Base-by-base conservation (phyloP, 2,888 invertebrate species). In the Hofmannophila pseudospretella region DNA sequence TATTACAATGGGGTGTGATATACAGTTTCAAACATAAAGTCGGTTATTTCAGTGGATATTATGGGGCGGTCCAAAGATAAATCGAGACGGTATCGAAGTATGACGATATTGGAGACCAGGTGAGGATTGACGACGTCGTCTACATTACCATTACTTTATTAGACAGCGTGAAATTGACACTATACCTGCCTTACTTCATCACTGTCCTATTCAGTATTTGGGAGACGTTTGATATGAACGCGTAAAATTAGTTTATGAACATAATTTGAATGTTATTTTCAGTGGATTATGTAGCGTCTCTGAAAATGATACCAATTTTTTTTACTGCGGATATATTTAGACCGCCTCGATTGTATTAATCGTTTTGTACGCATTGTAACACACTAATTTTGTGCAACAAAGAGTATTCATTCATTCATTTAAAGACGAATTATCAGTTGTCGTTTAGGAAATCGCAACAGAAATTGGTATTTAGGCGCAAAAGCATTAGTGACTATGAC, bases 81-180 rank as follows among this genome's bases (percentile, higher is more conserved):
- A 23, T 23, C 1, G 23, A 7, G 23, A n/a, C 23, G 23, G n/a
- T 23, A n/a, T 8, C 22, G 22, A 5, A 8, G 7, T 22, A 22
- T 22, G 22, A 22, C 22, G 22, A 22, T 7, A 22, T 22, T 22
- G 22, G 22, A 23, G 23, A 8, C 23, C 23, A 23, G n/a, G 23
- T 23, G 23, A 23, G 3, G n/a, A 23, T 23, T 23, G 23, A 23
- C 23, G n/a, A 23, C 23, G n/a, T n/a, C 23, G n/a, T n/a, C n/a
- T 23, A n/a, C 23, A 45, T 48, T 51, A 45, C 39, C 44, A 47
- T 51, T 51, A 59, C 58, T 53, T 44, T 54, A 59, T 56, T 57
- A 53, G 68, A 68, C 67, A 59, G 62, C 69, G 67, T 72, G 63
- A 73, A 73, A 71, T 72, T 67, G 58, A 59, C 60, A 47, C 54